Conservation (phyloP, 2,888 invertebrate species). For the Augiades crinisus region DNA sequence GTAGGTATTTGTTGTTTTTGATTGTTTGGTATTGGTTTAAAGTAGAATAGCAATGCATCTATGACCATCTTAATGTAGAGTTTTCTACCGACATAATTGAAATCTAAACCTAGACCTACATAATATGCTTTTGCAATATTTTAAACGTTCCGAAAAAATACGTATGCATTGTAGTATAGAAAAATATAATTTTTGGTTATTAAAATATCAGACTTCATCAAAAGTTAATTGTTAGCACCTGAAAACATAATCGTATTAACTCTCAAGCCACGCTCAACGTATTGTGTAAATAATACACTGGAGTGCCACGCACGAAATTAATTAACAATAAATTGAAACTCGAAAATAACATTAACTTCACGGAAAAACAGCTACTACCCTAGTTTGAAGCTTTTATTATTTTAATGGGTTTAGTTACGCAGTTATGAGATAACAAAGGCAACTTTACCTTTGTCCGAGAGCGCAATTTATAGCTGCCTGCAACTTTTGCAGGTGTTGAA, state of each 20-base stretch:
- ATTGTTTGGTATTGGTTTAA: too few relatives aligned
- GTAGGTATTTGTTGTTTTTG: too few relatives aligned
- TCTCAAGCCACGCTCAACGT: too few relatives aligned
- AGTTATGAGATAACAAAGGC: conserved; percentile 41
- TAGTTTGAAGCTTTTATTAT: conserved; percentile 44
- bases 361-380: conserved; percentile 35
- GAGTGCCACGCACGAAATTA: background rate
- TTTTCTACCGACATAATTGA: too few relatives aligned
- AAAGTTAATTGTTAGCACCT: background rate
- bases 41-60: too few relatives aligned
- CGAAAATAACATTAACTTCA: conserved; percentile 2
- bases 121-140: too few relatives aligned
- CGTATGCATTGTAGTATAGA: too few relatives aligned
- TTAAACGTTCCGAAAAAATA: too few relatives aligned
- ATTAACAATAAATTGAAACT: conserved; percentile 5
- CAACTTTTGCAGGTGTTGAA: conserved; percentile 21
- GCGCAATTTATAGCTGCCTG: conserved; percentile 23
- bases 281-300: background rate
- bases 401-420: conserved; percentile 46
- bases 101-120: too few relatives aligned
- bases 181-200: too few relatives aligned
- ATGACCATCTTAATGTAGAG: too few relatives aligned
- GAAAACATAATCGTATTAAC: background rate
- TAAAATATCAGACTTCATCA: background rate
- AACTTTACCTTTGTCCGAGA: conserved; percentile 36